These are phyloP conservation scores for Lordiphosa stackelbergi DNA, from an alignment of 1,140 invertebrate species.

Conservation along the genomic window DNA sequence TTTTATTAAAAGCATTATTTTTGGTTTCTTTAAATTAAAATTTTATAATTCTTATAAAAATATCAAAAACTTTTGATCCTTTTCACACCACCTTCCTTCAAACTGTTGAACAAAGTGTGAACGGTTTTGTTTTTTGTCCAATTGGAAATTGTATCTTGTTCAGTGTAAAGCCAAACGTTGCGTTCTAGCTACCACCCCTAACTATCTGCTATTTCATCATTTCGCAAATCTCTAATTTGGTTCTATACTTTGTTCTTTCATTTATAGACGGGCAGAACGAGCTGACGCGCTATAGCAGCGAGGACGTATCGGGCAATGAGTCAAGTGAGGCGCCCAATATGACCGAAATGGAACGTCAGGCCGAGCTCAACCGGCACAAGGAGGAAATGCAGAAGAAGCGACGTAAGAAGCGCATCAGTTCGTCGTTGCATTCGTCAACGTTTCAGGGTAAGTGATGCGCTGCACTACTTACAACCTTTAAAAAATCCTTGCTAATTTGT, in stretches of 20 bases:
- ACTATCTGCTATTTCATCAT: too few relatives aligned
- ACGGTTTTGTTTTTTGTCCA: too few relatives aligned
- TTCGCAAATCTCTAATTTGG: not conserved
- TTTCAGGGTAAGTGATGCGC: constrained; percentile 85
- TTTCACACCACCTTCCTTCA: too few relatives aligned
- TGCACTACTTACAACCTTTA: not conserved
- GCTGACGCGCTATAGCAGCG: constrained; percentile 76
- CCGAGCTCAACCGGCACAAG: constrained; percentile 84
- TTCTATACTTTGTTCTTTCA: constrained; percentile 5
- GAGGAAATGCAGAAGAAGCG: constrained; percentile 91
- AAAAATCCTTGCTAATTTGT: not conserved
- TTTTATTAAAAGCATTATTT: too few relatives aligned
- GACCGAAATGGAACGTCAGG: constrained; percentile 74
- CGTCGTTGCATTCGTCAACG: constrained; percentile 89
- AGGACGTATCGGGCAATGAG: constrained; percentile 76
- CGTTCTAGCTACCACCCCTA: too few relatives aligned
- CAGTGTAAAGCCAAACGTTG: too few relatives aligned
- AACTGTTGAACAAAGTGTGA: too few relatives aligned
- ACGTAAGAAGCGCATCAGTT: constrained; percentile 89
- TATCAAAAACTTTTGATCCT: too few relatives aligned
- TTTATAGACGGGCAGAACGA: constrained; percentile 71
- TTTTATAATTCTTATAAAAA: too few relatives aligned
- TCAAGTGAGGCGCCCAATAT: constrained; percentile 74
- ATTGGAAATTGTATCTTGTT: too few relatives aligned
- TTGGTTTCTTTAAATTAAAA: too few relatives aligned